Base-by-base conservation (phyloP, 2,888 invertebrate genomes). In the Diadegma fenestrale region DNA sequence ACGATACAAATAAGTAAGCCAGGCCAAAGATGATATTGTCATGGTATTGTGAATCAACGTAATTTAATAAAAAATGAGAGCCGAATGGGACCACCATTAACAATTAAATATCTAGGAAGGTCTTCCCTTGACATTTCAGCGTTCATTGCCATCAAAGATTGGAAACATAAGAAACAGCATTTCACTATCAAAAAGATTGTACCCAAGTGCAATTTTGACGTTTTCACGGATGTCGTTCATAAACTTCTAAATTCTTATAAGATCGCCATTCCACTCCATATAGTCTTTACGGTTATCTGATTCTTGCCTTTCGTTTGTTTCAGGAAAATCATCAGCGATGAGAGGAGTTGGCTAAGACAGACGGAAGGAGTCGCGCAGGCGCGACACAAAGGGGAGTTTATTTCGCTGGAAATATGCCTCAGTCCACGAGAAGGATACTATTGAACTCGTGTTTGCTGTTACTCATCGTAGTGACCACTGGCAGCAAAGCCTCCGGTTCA, bases 261-360 rank as follows among this genome's bases (percentile, higher is more conserved):
- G n/a, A 54, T 22, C 19, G 17, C 22, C 8, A 22, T 19, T 54
- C 22, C 54, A 63, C 63, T 71, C 26, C 33, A 76, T 26, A 17
- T 75, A 48, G 76, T 30, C 68, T 26, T 48, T 75, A 37, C 66
- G 71, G 80, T 87, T 71, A 86, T 85, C 37, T 77, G 81, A 43
- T 19, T 64, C 75, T 82, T 80, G 71, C 78, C 84, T 83, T 81
- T 22, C 87, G 88, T 80, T 75, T 89, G 87, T 92, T 90, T 8
- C 90, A 92, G 93, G 87, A 88, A 87, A 87, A 90, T 87, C 91
- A 75, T 80, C 76, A 85, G 93, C 93, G 89, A 94, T 94, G 94
- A 93, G 93, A 93, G 94, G 93, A 91, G 92, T 91, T 88, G 93
- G 94, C 88, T 93, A 91, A 92, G 88, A 87, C 86, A 89, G 76